Evolutionary conservation across 2,888 invertebrate species (phyloP).

Genomic region (Amaurobius ferox): DNA sequence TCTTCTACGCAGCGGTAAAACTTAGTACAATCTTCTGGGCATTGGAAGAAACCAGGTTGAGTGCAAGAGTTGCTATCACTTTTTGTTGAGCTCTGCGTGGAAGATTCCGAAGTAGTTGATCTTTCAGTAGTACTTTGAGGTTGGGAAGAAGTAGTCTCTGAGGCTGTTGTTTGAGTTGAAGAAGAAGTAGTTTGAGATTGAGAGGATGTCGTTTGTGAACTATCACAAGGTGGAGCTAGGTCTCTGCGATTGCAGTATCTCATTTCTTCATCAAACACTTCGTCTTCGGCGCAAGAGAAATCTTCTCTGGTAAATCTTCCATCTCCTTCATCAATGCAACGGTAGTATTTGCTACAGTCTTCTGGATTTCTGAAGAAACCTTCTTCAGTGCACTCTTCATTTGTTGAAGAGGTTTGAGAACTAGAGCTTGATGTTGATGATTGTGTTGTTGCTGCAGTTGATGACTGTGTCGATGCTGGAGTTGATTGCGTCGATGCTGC

Average conservation of each 20-base stretch:
- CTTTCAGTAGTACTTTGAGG: not conserved
- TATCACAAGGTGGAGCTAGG: conserved; percentile 49
- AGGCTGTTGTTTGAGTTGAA: not conserved
- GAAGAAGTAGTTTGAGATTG: not conserved
- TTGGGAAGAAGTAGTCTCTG: not conserved
- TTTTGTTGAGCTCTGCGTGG: not conserved
- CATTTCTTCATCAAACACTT: conserved; percentile 70
- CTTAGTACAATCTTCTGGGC: conserved; percentile 70
- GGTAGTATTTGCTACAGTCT: conserved; percentile 73
- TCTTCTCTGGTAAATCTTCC: conserved; percentile 50
- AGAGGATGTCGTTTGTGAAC: not conserved
- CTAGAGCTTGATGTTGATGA: not conserved
- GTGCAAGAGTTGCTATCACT: conserved; percentile 23
- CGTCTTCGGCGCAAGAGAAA: conserved; percentile 57
- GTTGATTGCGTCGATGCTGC: not conserved
- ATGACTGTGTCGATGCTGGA: not conserved
- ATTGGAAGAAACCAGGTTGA: conserved; percentile 72
- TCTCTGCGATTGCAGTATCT: conserved; percentile 58
- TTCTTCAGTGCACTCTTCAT: conserved; percentile 71
- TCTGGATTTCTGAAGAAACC: conserved; percentile 74
- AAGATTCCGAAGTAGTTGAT: not conserved
- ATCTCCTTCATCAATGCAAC: conserved; percentile 71
- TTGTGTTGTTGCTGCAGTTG: not conserved
- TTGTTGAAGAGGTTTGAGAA: not conserved
- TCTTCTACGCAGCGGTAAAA: conserved; percentile 73